Percentiles rank a stretch among this genome's conserved stretches.
phyloP scores from a whole-genome alignment of 2,113 vertebrate species.

The Syrrhaptes paradoxus region DNA sequence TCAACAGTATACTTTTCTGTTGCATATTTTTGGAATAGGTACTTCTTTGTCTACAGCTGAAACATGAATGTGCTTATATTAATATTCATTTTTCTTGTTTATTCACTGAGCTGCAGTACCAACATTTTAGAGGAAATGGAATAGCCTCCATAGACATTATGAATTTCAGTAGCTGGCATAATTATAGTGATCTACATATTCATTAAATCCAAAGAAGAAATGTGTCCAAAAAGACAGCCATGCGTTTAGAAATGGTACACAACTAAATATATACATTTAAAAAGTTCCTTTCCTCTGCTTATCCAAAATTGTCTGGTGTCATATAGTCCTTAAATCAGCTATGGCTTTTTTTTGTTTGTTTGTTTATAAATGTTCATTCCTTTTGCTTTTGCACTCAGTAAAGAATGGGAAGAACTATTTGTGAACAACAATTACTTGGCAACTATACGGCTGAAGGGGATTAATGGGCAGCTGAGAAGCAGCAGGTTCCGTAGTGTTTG shows the following conservation, averaged over 20 bases:
- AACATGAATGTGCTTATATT: conserved; percentile 74
- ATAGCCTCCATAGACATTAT: conserved; percentile 83
- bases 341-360: conserved; percentile 31
- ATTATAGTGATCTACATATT: conserved; percentile 88
- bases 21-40: conserved; percentile 72
- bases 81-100: conserved; percentile 82
- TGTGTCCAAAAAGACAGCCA: conserved; percentile 85
- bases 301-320: conserved; percentile 59
- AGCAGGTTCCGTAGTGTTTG: conserved; percentile 91
- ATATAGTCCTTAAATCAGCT: conserved; percentile 63
- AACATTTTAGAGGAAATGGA: conserved; percentile 81
- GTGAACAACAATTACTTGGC: conserved; percentile 99
- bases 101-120: conserved; percentile 80
- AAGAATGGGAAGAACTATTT: conserved; percentile 99
- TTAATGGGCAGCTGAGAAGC: conserved; percentile 96
- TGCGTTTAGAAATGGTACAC: conserved; percentile 77
- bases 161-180: conserved; percentile 86
- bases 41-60: conserved; percentile 73
- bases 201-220: conserved; percentile 84
- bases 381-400: conserved; percentile 80
- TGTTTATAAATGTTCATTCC: conserved; percentile 61
- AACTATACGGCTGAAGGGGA: conserved; percentile 93
- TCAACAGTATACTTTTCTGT: conserved; percentile 57
- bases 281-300: conserved; percentile 71
- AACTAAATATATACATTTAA: conserved; percentile 75